phyloP scores from a whole-genome alignment of 2,113 vertebrate genomes.

The Xiphophorus hellerii region DNA sequence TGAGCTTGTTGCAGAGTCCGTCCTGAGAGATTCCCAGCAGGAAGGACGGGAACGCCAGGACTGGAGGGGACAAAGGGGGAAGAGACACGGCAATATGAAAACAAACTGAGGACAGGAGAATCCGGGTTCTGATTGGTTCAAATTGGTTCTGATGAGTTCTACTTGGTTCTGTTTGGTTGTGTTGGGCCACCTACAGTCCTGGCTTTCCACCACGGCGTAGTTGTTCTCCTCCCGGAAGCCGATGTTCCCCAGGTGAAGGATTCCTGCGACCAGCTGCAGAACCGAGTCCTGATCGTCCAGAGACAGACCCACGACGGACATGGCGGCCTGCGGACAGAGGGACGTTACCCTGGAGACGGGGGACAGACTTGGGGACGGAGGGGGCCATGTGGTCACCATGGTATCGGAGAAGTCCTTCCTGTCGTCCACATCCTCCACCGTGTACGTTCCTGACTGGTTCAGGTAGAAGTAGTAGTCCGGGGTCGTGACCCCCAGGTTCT shows the following conservation, averaged over 20 bases:
- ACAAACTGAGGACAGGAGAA: background rate
- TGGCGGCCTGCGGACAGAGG: constrained; percentile 73
- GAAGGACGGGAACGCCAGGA: constrained; percentile 84
- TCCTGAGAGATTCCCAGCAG: constrained; percentile 82
- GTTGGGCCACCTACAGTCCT: constrained; percentile 78
- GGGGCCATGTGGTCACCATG: constrained; percentile 56
- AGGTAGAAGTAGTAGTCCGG: constrained; percentile 86
- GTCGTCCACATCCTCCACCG: constrained; percentile 83
- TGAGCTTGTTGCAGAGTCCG: constrained; percentile 81
- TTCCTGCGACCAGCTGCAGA: constrained; percentile 83
- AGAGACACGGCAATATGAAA: too few relatives aligned
- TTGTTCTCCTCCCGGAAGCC: constrained; percentile 84
- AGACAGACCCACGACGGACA: constrained; percentile 82
- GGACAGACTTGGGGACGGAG: background rate
- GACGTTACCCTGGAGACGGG: background rate
- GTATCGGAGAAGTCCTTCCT: constrained; percentile 83
- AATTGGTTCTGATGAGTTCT: too few relatives aligned
- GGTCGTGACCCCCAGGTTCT: constrained; percentile 83
- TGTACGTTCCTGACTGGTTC: constrained; percentile 84
- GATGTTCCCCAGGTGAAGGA: constrained; percentile 86
- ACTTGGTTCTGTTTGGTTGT: too few relatives aligned
- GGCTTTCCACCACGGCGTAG: constrained; percentile 84
- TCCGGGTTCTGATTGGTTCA: too few relatives aligned
- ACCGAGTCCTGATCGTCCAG: constrained; percentile 79
- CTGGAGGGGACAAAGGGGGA: constrained; percentile 45